phyloP scores from a whole-genome alignment of 92 coral and sea anemone species.

The Epizoanthus scotinus region DNA sequence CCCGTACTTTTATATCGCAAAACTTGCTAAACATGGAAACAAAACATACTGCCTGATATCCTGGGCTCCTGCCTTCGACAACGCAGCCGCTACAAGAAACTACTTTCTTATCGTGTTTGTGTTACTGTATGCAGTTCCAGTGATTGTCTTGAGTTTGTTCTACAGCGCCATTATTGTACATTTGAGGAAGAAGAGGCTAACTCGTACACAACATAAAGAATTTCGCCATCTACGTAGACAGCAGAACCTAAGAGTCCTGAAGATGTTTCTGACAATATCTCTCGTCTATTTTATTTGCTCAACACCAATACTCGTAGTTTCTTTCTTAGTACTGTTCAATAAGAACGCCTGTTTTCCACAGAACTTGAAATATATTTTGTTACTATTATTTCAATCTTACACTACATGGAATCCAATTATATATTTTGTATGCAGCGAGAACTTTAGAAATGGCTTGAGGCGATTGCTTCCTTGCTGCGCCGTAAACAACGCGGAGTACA shows the following conservation, averaged over 20 bases:
- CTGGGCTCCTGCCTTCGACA: conserved; percentile 23
- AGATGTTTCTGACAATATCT: conserved; percentile 14
- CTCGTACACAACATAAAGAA: neutral
- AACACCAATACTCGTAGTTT: neutral
- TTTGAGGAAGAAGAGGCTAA: conserved; percentile 1
- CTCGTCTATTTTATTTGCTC: neutral
- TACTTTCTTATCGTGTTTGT: conserved; percentile 7
- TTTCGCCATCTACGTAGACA: conserved; percentile 7
- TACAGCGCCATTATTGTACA: conserved; percentile 10
- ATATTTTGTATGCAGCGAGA: conserved; percentile 17
- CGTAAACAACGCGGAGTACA: neutral
- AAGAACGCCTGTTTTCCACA: neutral
- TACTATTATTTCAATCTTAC: neutral
- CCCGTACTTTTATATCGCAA: conserved; percentile 17
- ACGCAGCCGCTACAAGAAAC: neutral
- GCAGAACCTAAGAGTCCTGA: conserved; percentile 6
- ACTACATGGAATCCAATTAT: conserved; percentile 22
- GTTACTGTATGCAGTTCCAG: neutral
- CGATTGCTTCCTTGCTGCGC: neutral
- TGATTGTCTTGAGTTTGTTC: conserved; percentile 1
- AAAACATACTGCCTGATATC: neutral
- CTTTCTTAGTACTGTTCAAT: conserved; percentile 1
- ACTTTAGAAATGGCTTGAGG: conserved; percentile 12
- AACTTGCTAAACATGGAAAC: neutral
- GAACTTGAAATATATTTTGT: neutral